Evolutionary conservation across 2,113 vertebrate species (phyloP).

Genomic region (Dunckerocampus dactyliophorus): DNA sequence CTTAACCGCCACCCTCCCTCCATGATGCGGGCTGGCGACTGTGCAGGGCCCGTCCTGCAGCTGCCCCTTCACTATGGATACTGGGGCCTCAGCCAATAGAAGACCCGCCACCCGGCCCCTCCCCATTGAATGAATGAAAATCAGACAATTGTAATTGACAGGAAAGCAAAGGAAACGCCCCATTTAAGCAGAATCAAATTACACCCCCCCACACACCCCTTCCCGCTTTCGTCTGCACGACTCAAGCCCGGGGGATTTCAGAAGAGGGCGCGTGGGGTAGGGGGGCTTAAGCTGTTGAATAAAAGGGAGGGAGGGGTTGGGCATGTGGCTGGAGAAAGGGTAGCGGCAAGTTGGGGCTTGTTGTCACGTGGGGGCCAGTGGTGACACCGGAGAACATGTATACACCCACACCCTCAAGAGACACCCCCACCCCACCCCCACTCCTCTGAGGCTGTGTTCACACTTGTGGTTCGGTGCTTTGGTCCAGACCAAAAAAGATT

Average conservation of each 20-base stretch:
- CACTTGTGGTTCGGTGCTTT: too few species aligned
- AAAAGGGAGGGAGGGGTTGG: background rate
- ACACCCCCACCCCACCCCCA: too few species aligned
- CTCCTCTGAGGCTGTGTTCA: too few species aligned
- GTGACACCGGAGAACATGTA: too few species aligned
- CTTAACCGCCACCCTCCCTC: background rate
- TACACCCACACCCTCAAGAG: too few species aligned
- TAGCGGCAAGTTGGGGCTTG: too few species aligned
- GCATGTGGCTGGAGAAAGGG: background rate
- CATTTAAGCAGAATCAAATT: conserved; percentile 78
- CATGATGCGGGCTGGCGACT: conserved; percentile 30
- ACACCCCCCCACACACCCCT: conserved; percentile 61
- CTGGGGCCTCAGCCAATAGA: conserved; percentile 49
- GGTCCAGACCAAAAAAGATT: too few species aligned
- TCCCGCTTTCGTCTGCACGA: conserved; percentile 36
- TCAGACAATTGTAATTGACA: conserved; percentile 78
- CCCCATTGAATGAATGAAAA: conserved; percentile 63
- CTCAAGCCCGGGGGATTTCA: conserved; percentile 64
- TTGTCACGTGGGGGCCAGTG: too few species aligned
- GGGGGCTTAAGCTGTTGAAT: conserved; percentile 14
- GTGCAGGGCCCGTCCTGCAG: conserved; percentile 56
- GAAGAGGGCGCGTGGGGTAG: conserved; percentile 11
- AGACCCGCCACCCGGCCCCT: conserved; percentile 6
- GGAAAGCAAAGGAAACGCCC: conserved; percentile 73
- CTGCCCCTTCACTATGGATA: conserved; percentile 55